Evolutionary conservation across 2,113 vertebrate genomes (phyloP).

Genomic region (Nettapus auritus): DNA sequence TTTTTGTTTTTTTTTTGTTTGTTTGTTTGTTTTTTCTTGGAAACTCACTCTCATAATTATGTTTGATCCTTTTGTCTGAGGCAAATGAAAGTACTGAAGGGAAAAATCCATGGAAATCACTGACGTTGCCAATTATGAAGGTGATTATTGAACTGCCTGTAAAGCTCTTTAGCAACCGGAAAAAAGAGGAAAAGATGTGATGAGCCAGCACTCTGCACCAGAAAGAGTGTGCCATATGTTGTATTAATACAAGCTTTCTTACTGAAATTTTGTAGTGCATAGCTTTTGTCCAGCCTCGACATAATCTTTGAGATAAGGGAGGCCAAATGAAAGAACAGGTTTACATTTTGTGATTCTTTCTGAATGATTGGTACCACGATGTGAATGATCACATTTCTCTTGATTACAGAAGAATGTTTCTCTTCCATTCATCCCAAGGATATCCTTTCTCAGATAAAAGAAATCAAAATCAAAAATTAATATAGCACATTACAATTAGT

Average conservation of each 20-base stretch:
- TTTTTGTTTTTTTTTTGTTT: too few relatives aligned
- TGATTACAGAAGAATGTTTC: background rate
- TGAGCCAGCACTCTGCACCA: background rate
- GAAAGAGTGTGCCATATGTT: background rate
- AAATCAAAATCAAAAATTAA: background rate
- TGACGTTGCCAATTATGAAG: background rate
- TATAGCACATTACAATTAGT: background rate
- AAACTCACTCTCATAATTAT: background rate
- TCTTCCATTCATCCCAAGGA: background rate
- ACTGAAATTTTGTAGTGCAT: background rate
- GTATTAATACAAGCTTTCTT: background rate
- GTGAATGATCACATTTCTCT: background rate
- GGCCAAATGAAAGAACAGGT: fast-evolving
- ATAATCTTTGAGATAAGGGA: background rate
- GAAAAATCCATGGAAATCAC: background rate
- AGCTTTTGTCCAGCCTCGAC: background rate
- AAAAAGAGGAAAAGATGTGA: background rate
- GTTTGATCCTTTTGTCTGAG: background rate
- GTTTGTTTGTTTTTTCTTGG: background rate
- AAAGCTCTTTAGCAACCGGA: background rate
- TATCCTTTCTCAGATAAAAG: background rate
- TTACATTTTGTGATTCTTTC: background rate
- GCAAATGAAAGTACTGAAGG: background rate
- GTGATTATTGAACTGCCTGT: background rate
- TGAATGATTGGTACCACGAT: background rate